Percentiles rank a stretch among this genome's conserved stretches.
Evolutionary conservation across 2,888 invertebrate genomes (phyloP).

Genomic region (Nemotelus nigrinus): DNA sequence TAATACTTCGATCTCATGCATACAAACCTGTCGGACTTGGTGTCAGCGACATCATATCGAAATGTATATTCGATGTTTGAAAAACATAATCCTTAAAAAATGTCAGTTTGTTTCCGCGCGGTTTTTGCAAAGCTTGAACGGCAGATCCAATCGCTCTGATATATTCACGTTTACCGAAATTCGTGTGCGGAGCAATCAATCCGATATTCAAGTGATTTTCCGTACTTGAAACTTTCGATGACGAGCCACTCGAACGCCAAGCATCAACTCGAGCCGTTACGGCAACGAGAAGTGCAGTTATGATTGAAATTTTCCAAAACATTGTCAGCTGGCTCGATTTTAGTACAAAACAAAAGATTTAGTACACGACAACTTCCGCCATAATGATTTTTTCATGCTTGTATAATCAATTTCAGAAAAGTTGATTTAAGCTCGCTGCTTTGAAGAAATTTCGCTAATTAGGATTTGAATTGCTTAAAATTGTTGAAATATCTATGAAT

Average conservation of each 20-base stretch:
- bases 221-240: slow-evolving; percentile 36
- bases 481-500: too few relatives aligned
- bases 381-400: slow-evolving; percentile 19
- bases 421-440: background rate
- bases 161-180: slow-evolving; percentile 72
- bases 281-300: slow-evolving; percentile 12
- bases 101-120: slow-evolving; percentile 68
- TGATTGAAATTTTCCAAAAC: slow-evolving; percentile 1
- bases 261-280: slow-evolving; percentile 2
- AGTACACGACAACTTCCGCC: slow-evolving; percentile 37
- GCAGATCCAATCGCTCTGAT: slow-evolving; percentile 73
- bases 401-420: slow-evolving; percentile 31
- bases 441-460: too few relatives aligned
- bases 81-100: slow-evolving; percentile 74
- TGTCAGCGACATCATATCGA: slow-evolving; percentile 75
- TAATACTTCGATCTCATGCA: too few relatives aligned
- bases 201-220: slow-evolving; percentile 62
- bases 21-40: slow-evolving; percentile 79
- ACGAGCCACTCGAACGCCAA: slow-evolving; percentile 27
- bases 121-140: slow-evolving; percentile 69
- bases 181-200: slow-evolving; percentile 65
- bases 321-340: slow-evolving; percentile 32
- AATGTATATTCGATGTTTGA: slow-evolving; percentile 71
- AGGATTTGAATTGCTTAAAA: too few relatives aligned
- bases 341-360: slow-evolving; percentile 34